Conservation (phyloP, 1,140 invertebrate species). For the Drosophila santomea region DNA sequence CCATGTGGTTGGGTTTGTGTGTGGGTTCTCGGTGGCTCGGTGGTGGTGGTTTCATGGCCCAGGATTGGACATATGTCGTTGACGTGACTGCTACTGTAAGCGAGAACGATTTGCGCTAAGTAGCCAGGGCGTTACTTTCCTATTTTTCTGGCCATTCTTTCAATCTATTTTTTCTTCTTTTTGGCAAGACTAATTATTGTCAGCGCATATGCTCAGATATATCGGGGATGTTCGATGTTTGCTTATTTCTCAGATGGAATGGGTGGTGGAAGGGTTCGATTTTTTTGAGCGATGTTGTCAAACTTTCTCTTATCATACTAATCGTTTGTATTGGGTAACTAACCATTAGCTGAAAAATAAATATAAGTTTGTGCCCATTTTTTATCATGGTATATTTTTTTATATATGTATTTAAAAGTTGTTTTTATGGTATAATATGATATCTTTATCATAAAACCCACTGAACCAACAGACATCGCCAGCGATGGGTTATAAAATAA, state of each 20-base stretch:
- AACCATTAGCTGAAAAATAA: neutral
- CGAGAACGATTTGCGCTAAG: constrained; percentile 56
- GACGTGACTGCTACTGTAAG: constrained; percentile 65
- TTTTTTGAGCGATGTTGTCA: neutral
- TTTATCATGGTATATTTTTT: neutral
- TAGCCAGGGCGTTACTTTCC: constrained; percentile 69
- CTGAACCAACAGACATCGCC: neutral
- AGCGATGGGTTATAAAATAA: neutral
- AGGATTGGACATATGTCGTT: constrained; percentile 76
- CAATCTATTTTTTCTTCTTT: constrained; percentile 48
- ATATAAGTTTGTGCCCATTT: neutral
- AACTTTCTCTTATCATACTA: neutral
- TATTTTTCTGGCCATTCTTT: constrained; percentile 31
- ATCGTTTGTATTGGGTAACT: constrained; percentile 1
- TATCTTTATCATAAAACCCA: neutral
- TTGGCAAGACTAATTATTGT: constrained; percentile 73
- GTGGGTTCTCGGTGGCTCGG: constrained; percentile 1
- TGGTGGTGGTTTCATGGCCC: constrained; percentile 54
- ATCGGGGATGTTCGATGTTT: constrained; percentile 3
- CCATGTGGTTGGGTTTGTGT: constrained; percentile 48
- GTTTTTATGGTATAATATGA: neutral
- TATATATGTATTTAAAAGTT: neutral
- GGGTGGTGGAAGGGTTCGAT: constrained; percentile 10
- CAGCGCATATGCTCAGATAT: constrained; percentile 75
- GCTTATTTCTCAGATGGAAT: neutral